Evolutionary conservation across 2,113 vertebrate species (phyloP), one percentile per base, ranked within the genome.

Genomic region (Ceyx melanurus): DNA sequence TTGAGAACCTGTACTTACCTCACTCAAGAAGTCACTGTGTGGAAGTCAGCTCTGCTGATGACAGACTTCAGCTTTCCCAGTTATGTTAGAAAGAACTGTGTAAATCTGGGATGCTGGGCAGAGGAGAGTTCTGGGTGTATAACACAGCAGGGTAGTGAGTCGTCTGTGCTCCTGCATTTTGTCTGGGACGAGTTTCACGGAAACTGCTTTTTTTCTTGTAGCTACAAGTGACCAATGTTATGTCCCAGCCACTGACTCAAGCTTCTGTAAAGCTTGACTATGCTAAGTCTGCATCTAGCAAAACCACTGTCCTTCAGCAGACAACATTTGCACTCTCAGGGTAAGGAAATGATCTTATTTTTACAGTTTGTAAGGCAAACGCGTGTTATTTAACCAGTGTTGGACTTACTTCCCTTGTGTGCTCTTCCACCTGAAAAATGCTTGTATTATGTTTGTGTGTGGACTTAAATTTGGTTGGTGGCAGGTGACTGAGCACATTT

Each of bases 151-250:
- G 18, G 5, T 14, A 22, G 43, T 0, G 3, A 58, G 53, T 19
- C 9, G 2, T 23, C 13, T 51, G 40, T 75, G 61, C 15, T 76
- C 11, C 28, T 80, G 10, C 10, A 3, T 51, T 88, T 50, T 31
- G 73, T 45, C 62, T 72, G 56, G 33, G 42, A n/a, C 0, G 1
- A 25, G 4, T 50, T 78, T 86, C 68, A 81, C 18, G 51, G 42
- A 45, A 57, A 14, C 76, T 74, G 0, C 35, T 28, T 86, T 89
- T 74, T 92, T 94, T 81, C 77, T 94, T 81, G 4, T 90, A 99
- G 99, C 98, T 99, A 40, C 98, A 98, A 62, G 98, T 99, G 82
- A 99, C 98, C 11, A 97, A 99, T 50, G 98, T 99, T 81, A 98
- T 99, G 95, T 99, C 99, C 43, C 98, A 98, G 86, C 97, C 98